Percentiles rank a stretch among this genome's conserved stretches.
These are phyloP conservation scores for Nemotelus pantherinus DNA, from an alignment of 2,888 invertebrate species.

Conservation along the genomic window DNA sequence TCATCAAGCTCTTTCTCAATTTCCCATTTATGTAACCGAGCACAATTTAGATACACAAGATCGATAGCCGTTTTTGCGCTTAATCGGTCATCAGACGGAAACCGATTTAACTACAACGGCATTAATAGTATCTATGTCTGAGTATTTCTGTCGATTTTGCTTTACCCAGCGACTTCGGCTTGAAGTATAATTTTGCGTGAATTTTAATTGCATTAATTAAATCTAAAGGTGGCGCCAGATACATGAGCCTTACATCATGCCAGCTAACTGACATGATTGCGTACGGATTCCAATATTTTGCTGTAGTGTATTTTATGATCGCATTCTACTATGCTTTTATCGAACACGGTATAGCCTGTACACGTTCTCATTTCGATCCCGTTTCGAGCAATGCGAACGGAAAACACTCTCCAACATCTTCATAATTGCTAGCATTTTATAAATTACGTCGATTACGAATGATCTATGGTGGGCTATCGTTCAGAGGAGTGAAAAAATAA, in stretches of 20 bases:
- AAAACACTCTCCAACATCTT: neutral
- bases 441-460: neutral
- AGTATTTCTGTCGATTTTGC: too few species aligned
- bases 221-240: constrained; percentile 41
- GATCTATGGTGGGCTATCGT: neutral
- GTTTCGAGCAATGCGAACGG: constrained; percentile 9
- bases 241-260: constrained; percentile 32
- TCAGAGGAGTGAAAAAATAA: too few species aligned
- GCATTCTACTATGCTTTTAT: too few species aligned
- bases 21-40: neutral
- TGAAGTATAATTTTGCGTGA: constrained; percentile 9
- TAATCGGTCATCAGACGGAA: constrained; percentile 13
- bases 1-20: neutral
- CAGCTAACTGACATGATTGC: constrained; percentile 14
- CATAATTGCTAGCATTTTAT: neutral
- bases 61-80: neutral
- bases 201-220: constrained; percentile 42
- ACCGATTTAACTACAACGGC: neutral
- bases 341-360: too few species aligned
- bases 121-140: too few species aligned
- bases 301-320: neutral
- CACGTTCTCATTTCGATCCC: constrained; percentile 2
- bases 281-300: neutral
- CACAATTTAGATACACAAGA: neutral
- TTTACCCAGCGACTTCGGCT: neutral